Base-by-base conservation (phyloP, 1,140 invertebrate genomes). In the Paraescarpia echinospica region DNA sequence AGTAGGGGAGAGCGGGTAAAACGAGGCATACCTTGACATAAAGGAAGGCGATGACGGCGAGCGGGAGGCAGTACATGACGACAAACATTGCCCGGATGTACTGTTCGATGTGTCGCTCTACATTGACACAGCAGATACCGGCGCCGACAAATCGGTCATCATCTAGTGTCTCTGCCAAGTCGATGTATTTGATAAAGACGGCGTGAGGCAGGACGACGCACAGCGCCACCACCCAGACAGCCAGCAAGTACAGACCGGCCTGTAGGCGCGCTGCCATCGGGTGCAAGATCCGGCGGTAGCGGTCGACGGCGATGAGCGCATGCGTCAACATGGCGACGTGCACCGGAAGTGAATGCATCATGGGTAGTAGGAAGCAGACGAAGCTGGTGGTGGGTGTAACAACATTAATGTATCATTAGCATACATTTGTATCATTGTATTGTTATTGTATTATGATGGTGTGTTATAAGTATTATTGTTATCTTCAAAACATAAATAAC, bases 331-430 rank as follows among this genome's bases (percentile, higher is more conserved):
- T 97, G 14, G 97, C 97, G 33, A 97, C 97, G 94, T 98, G 97
- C 89, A 97, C 95, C 1, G 97, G 97, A 92, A 97, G 97, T 94
- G 97, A 97, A 96, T 98, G 97, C 92, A 98, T 94, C 97, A 98
- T 98, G 0, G 97, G 97, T 90, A 98, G 94, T 94, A 97, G 97
- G 94, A 97, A 97, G 95, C 97, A 98, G n/a, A 98, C 94, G 94
- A 98, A 97, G 93, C 97, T 77, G 59, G 59, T 77, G 59, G 59
- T 97, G 9, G 59, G 27, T 27, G 59, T 77, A 18, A 31, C 18
- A 77, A 77, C 89, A 97, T n/a, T n/a, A n/a, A n/a, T n/a, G n/a
- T n/a, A n/a, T n/a, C n/a, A n/a, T n/a, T n/a, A n/a, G n/a, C n/a
- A n/a, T n/a, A n/a, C n/a, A n/a, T n/a, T n/a, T n/a, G n/a, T n/a